Conservation (phyloP, 2,797 vertebrate species). For the Sebastes variabilis region DNA sequence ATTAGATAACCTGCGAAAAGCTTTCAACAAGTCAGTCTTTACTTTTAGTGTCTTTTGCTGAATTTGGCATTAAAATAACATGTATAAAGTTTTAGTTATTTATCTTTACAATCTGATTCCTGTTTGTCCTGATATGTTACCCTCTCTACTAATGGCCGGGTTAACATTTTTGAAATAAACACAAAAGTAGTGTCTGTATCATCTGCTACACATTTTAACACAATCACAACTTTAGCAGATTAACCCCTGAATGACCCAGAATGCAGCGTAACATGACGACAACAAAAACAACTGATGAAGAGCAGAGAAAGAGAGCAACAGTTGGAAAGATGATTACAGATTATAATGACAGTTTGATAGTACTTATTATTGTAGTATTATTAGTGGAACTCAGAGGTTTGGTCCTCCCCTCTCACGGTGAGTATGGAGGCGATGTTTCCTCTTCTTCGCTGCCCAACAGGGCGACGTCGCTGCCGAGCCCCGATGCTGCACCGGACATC, state of each 20-base stretch:
- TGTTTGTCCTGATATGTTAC: neutral
- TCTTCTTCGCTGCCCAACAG: conserved; percentile 1
- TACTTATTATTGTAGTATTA: neutral
- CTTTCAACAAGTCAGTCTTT: neutral
- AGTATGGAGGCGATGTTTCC: neutral
- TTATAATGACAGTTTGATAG: neutral
- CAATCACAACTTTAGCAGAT: neutral
- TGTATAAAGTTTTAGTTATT: neutral
- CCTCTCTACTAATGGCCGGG: neutral
- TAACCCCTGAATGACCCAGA: neutral
- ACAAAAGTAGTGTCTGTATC: neutral
- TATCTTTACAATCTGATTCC: neutral
- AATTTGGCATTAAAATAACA: neutral
- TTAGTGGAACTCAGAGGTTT: neutral
- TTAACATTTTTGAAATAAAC: neutral
- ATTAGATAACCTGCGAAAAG: neutral
- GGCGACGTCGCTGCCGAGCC: neutral
- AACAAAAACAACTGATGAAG: neutral
- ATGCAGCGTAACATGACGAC: neutral
- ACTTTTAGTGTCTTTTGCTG: neutral
- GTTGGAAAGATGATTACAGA: neutral
- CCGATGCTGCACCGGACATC: neutral
- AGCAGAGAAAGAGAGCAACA: neutral
- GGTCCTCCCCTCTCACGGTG: neutral
- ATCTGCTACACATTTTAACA: neutral